A percentile compares a stretch with the other conserved stretches of the same genome.
phyloP scores from a whole-genome alignment of 2,888 invertebrate species.

The Drosophila recens region DNA sequence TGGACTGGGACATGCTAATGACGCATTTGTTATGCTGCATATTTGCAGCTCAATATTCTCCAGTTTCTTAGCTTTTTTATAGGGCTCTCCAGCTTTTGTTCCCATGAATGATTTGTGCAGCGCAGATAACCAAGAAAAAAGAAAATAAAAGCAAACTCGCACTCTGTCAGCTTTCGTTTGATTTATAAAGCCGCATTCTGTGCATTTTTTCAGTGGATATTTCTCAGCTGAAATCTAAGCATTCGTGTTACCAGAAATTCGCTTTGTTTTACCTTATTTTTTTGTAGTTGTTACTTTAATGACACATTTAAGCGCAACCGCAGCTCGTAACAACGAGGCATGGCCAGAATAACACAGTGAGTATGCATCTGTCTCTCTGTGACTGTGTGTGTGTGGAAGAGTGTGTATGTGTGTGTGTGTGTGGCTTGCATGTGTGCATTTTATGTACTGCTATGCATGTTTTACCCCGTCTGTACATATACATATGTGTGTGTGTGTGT shows the following conservation, averaged over 20 bases:
- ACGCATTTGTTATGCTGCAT: slow-evolving; percentile 71
- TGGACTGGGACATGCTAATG: slow-evolving; percentile 63
- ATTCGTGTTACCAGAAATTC: slow-evolving; percentile 20
- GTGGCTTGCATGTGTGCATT: slow-evolving; percentile 68
- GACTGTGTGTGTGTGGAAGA: slow-evolving; percentile 8
- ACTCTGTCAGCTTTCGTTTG: slow-evolving; percentile 53
- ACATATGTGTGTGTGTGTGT: slow-evolving; percentile 25
- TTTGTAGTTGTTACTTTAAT: slow-evolving; percentile 60
- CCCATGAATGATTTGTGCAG: slow-evolving; percentile 63
- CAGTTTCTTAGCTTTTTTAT: slow-evolving; percentile 16
- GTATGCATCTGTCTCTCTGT: slow-evolving; percentile 25
- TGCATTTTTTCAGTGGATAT: slow-evolving; percentile 30
- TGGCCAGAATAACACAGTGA: slow-evolving; percentile 37
- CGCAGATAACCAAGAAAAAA: neutral
- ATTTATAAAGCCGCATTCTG: slow-evolving; percentile 67
- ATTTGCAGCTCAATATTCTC: slow-evolving; percentile 44
- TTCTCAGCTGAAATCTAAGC: slow-evolving; percentile 55
- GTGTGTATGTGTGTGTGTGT: slow-evolving; percentile 15
- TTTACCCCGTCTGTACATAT: neutral
- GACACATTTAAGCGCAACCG: slow-evolving; percentile 77
- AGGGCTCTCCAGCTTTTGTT: slow-evolving; percentile 13
- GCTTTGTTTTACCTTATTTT: slow-evolving; percentile 25
- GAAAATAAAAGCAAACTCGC: slow-evolving; percentile 3
- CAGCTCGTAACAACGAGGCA: slow-evolving; percentile 57
- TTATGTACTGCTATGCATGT: slow-evolving; percentile 59